These are phyloP conservation scores for Platorchestia sp. DNA, from an alignment of 1,140 invertebrate genomes.

Conservation along the genomic window DNA sequence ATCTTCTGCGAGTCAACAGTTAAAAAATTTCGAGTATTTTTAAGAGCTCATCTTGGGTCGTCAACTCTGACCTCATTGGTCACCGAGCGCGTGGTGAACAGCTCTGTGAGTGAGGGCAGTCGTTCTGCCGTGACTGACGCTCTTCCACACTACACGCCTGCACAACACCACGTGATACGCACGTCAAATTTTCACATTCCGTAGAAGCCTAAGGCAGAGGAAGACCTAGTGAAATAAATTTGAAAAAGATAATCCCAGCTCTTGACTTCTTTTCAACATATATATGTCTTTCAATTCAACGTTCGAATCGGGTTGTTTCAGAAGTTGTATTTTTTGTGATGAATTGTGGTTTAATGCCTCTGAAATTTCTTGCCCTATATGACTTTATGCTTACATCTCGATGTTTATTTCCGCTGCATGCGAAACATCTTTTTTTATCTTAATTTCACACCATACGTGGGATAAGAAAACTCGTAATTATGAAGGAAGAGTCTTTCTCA, in stretches of 20 bases:
- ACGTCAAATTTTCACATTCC: background rate
- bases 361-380: too few species aligned
- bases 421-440: too few species aligned
- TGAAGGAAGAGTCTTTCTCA: too few species aligned
- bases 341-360: too few species aligned
- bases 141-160: background rate
- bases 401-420: too few species aligned
- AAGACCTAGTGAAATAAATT: background rate
- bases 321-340: too few species aligned
- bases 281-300: background rate
- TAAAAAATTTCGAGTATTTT: background rate
- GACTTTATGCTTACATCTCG: too few species aligned
- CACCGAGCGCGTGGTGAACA: background rate
- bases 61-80: conserved; percentile 16
- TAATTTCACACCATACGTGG: too few species aligned
- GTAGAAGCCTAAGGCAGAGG: background rate
- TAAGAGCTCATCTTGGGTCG: background rate
- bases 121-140: background rate
- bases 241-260: background rate
- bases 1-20: background rate
- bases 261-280: background rate
- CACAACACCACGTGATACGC: background rate
- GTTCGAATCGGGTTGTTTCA: too few species aligned
- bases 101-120: background rate
- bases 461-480: too few species aligned